phyloP scores from a whole-genome alignment of 2,888 invertebrate genomes.

The Strigamia crassipes region DNA sequence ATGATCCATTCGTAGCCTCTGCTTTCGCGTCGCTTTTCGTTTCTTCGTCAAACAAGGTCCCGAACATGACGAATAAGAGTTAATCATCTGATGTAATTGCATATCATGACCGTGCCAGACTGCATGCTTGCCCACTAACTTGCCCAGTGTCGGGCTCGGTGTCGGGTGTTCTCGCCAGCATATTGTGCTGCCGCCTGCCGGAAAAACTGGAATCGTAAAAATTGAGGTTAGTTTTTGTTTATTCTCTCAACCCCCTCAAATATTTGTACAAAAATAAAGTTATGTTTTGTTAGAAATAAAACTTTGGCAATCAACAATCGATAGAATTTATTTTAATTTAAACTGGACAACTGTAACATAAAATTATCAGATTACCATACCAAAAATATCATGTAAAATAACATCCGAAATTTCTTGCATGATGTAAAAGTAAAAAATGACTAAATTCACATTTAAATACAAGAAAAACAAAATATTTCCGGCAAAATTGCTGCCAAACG shows the following conservation, averaged over 20 bases:
- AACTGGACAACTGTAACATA: not conserved
- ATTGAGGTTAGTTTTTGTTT: no score
- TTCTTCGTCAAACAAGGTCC: slow-evolving; percentile 51
- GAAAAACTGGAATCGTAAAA: not conserved
- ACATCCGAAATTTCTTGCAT: not conserved
- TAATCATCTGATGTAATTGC: slow-evolving; percentile 3
- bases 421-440: not conserved
- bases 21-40: slow-evolving; percentile 15
- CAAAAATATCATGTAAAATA: not conserved
- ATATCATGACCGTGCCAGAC: not conserved
- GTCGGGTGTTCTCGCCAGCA: not conserved
- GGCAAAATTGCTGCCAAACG: not conserved
- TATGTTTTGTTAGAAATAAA: no score
- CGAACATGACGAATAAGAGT: slow-evolving; percentile 48
- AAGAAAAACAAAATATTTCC: not conserved
- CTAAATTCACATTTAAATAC: not conserved
- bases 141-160: no score
- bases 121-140: not conserved
- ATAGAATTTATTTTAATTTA: not conserved
- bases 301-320: not conserved
- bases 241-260: no score
- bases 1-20: not conserved
- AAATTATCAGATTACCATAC: slow-evolving; percentile 1
- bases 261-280: no score
- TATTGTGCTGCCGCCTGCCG: not conserved